These are phyloP conservation scores for Macrosteles quadrilineatus DNA, from an alignment of 1,140 invertebrate species.

Conservation along the genomic window DNA sequence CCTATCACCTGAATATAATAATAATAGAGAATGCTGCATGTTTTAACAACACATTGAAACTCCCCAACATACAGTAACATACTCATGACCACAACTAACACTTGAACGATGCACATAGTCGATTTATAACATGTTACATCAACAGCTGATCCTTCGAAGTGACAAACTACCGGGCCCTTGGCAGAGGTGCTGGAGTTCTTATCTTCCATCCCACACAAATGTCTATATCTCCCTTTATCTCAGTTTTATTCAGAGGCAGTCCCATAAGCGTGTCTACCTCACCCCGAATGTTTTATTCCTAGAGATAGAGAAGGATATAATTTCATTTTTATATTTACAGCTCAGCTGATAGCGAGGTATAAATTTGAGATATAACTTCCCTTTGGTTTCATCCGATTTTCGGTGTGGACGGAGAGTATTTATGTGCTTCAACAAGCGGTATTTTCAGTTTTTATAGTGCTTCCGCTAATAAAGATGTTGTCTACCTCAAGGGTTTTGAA, in stretches of 20 bases:
- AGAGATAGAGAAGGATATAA: neutral
- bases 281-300: neutral
- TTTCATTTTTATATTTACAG: conserved; percentile 1
- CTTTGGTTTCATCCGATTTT: neutral
- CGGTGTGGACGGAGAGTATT: too few species aligned
- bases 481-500: neutral
- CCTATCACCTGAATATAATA: too few species aligned
- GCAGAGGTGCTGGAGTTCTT: neutral
- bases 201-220: neutral
- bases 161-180: too few species aligned
- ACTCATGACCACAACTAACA: too few species aligned
- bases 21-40: too few species aligned
- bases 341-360: neutral
- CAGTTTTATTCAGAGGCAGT: neutral
- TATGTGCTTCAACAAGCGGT: too few species aligned
- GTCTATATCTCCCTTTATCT: conserved; percentile 1
- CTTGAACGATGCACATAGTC: too few species aligned
- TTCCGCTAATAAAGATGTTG: neutral
- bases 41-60: too few species aligned
- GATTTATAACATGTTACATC: too few species aligned
- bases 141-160: too few species aligned
- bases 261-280: neutral
- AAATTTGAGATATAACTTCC: conserved; percentile 6
- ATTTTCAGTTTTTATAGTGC: too few species aligned
- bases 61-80: too few species aligned